phyloP scores from a whole-genome alignment of 1,140 invertebrate genomes.

The Paraescarpia echinospica region DNA sequence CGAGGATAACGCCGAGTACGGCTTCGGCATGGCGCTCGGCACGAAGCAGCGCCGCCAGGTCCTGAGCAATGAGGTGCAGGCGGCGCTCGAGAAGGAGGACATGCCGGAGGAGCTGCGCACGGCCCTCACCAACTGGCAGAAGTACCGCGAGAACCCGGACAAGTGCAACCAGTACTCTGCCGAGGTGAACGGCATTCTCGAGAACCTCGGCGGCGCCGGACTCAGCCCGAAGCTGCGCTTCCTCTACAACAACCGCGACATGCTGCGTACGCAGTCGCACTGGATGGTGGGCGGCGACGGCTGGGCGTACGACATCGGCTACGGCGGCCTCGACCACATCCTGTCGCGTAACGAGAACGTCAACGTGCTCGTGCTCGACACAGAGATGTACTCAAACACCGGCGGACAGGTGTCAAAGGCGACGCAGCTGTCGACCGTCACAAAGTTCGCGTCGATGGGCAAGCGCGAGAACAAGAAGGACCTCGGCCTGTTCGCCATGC shows the following conservation, averaged over 20 bases:
- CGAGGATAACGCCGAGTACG: slow-evolving; percentile 33
- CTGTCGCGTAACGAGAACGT: slow-evolving; percentile 29
- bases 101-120: slow-evolving; percentile 25
- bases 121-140: slow-evolving; percentile 22
- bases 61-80: slow-evolving; percentile 12
- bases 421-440: slow-evolving; percentile 31
- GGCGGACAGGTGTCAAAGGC: slow-evolving; percentile 33
- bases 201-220: slow-evolving; percentile 21
- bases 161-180: slow-evolving; percentile 19
- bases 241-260: slow-evolving; percentile 24
- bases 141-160: slow-evolving; percentile 27
- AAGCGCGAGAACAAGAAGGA: slow-evolving; percentile 32
- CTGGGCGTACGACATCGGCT: slow-evolving; percentile 33
- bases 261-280: slow-evolving; percentile 32
- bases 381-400: slow-evolving; percentile 34
- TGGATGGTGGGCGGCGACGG: slow-evolving; percentile 32
- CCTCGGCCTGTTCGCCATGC: slow-evolving; percentile 31
- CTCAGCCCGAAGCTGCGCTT: slow-evolving; percentile 24
- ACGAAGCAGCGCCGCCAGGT: slow-evolving; percentile 27
- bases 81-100: slow-evolving; percentile 15
- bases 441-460: slow-evolving; percentile 28
- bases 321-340: slow-evolving; percentile 31
- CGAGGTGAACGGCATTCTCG: slow-evolving; percentile 13
- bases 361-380: slow-evolving; percentile 32
- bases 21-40: slow-evolving; percentile 31